Evolutionary conservation across 2,797 vertebrate genomes (phyloP).

Genomic region (Yasuhikotakia modesta): DNA sequence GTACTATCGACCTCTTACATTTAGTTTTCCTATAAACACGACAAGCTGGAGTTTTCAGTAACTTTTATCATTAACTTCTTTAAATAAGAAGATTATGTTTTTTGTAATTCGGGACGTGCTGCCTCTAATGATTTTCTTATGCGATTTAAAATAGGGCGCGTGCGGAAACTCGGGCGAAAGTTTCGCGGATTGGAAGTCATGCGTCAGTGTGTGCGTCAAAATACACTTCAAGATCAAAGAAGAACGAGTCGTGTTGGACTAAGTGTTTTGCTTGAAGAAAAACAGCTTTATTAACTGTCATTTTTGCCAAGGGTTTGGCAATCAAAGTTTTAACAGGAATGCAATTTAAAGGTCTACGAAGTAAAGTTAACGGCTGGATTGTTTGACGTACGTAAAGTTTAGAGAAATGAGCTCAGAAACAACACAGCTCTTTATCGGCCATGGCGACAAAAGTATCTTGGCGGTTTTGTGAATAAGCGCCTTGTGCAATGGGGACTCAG

Average conservation of each 20-base stretch:
- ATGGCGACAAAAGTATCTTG: slow-evolving; percentile 2
- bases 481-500: slow-evolving; percentile 68
- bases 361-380: slow-evolving; percentile 13
- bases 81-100: background rate
- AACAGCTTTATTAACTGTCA: background rate
- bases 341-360: slow-evolving; percentile 20
- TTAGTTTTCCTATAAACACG: background rate
- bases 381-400: background rate
- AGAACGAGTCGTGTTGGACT: background rate
- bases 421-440: background rate
- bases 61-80: background rate
- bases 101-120: background rate
- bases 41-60: no score
- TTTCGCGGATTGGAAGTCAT: background rate
- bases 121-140: background rate
- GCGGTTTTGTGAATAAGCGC: background rate
- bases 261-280: background rate
- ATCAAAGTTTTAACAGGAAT: background rate
- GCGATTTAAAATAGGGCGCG: slow-evolving; percentile 18
- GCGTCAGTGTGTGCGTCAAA: background rate
- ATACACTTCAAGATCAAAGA: background rate
- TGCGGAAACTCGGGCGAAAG: background rate
- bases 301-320: background rate
- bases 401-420: background rate
- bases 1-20: background rate